Percentiles rank a stretch among this genome's conserved stretches.
These are phyloP conservation scores for Vulpes vulpes DNA, from an alignment of 2,113 vertebrate species.

Conservation along the genomic window DNA sequence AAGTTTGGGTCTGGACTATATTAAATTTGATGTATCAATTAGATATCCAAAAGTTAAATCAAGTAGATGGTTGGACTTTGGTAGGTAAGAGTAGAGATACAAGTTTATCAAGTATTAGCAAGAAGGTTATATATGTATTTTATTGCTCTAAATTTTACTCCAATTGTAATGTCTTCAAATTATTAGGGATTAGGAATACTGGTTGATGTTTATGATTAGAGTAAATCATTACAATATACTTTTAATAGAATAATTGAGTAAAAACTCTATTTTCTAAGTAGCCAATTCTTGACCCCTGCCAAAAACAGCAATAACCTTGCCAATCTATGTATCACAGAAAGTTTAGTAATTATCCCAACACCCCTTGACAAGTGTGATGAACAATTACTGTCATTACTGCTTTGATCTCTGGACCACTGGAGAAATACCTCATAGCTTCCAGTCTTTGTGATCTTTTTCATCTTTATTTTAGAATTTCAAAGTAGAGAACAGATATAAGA, in stretches of 20 bases:
- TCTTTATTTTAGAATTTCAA: constrained; percentile 65
- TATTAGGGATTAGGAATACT: neutral
- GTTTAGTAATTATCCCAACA: neutral
- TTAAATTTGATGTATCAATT: neutral
- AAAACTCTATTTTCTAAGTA: neutral
- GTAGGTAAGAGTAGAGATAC: neutral
- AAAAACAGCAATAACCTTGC: neutral
- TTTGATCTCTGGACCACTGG: constrained; percentile 25
- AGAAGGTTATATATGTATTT: neutral
- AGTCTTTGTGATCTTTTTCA: constrained; percentile 3
- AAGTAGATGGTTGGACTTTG: neutral
- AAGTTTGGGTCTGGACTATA: neutral
- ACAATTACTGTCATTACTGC: neutral
- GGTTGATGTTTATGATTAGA: constrained; percentile 15
- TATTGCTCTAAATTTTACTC: constrained; percentile 37
- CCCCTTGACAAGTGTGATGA: neutral
- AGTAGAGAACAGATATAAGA: constrained; percentile 53
- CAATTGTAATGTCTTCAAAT: neutral
- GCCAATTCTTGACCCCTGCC: neutral
- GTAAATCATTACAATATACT: neutral
- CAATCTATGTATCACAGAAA: neutral
- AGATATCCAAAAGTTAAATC: constrained; percentile 25
- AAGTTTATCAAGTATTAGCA: constrained; percentile 19
- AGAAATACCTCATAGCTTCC: neutral
- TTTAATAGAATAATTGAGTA: neutral